Evolutionary conservation across 2,797 vertebrate species (phyloP).

Genomic region (Rhabdomys pumilio): DNA sequence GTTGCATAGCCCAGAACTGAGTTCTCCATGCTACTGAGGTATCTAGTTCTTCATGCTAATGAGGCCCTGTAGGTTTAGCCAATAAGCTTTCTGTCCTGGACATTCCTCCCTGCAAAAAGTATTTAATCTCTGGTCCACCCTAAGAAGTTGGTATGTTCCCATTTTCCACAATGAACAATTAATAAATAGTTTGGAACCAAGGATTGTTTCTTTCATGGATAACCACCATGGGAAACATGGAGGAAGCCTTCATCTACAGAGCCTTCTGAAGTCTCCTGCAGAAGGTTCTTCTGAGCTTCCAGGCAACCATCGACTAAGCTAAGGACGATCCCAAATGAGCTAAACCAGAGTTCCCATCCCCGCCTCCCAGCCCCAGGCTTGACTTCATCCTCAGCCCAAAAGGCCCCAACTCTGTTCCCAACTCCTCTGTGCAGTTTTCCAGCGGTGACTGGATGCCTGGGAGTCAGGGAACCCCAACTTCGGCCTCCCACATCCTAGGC

Average conservation of each 20-base stretch:
- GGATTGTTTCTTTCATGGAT: not conserved
- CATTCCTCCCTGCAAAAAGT: not conserved
- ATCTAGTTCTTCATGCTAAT: not conserved
- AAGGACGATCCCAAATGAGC: not conserved
- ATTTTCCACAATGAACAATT: not conserved
- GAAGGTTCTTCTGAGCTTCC: not conserved
- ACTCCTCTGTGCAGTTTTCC: too few species aligned
- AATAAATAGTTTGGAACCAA: not conserved
- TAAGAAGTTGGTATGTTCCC: not conserved
- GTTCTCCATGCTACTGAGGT: not conserved
- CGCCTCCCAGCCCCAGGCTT: not conserved
- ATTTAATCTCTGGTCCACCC: not conserved
- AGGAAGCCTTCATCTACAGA: not conserved
- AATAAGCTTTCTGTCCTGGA: not conserved
- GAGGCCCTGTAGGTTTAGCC: not conserved
- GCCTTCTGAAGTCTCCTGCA: not conserved
- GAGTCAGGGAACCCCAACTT: not conserved
- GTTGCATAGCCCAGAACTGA: not conserved
- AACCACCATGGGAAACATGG: not conserved
- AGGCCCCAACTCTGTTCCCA: not conserved
- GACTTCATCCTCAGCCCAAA: not conserved
- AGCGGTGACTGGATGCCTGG: not conserved
- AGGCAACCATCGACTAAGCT: not conserved
- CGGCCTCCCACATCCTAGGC: not conserved
- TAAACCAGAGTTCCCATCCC: not conserved